Base-by-base conservation (phyloP, 1,140 invertebrate species). In the Temnothorax curvispinosus region DNA sequence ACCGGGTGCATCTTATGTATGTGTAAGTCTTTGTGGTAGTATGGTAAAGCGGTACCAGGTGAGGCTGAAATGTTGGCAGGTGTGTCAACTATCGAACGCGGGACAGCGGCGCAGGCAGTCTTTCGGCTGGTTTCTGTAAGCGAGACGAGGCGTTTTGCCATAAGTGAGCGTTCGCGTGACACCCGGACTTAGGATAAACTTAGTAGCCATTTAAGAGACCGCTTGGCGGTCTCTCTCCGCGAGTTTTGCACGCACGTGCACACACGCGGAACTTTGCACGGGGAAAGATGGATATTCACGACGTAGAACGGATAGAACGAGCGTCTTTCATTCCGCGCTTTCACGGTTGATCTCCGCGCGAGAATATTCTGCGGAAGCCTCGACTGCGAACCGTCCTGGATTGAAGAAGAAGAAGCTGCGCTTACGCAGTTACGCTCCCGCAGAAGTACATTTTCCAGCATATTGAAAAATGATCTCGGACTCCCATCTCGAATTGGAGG, bases 41-140 rank as follows among this genome's bases (percentile, higher is more conserved):
- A 35, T 8, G 41, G 27, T 50, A 47, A 65, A 64, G 27, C 75
- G n/a, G 11, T 54, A 81, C 58, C 85, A 69, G 85, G 87, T 87
- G 84, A 87, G 86, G 69, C 90, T 89, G 71, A 91, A 91, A 93
- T 91, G 88, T 88, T 91, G 90, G 92, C 94, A 95, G 94, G 93
- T 94, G 94, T 93, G 93, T 91, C 91, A 94, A 93, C 93, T 76
- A 52, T 62, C 50, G 81, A 54, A 11, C 78, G 44, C 82, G 85
- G 89, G 85, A 90, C 90, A 91, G 88, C 88, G 87, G 62, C 85
- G 78, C 38, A 89, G 71, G 78, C 38, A 89, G 71, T 89, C 77
- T 84, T 90, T 78, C 89, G 87, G 85, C 86, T 56, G 56, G 81
- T 90, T 85, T 87, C 88, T 88, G 47, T 47, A 27, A 74, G 67